Conservation (phyloP, 2,888 invertebrate genomes). For the Uloborus plumipes region DNA sequence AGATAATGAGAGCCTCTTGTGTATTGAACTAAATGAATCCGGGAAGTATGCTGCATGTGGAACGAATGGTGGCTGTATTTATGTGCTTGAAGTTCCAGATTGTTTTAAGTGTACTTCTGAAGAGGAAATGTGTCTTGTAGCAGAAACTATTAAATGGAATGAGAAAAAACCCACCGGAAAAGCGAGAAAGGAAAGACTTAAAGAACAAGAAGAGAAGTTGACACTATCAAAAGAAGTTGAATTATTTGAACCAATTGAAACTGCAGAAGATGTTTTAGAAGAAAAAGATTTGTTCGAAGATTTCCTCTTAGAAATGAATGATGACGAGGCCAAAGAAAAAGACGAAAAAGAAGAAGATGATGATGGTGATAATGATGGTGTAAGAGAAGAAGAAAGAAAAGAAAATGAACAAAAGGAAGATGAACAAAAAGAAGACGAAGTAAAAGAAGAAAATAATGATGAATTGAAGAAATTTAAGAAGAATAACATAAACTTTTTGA, state of each 20-base stretch:
- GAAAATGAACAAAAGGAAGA: too few relatives aligned
- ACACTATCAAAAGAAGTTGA: neutral
- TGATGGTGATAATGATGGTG: too few relatives aligned
- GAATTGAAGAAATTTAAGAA: too few relatives aligned
- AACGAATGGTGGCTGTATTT: constrained; percentile 12
- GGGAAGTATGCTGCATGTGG: constrained; percentile 26
- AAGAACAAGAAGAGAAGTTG: neutral
- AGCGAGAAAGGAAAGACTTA: neutral
- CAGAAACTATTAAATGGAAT: neutral
- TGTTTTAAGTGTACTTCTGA: constrained; percentile 7
- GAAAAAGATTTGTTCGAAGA: constrained; percentile 12
- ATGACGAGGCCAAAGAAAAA: neutral
- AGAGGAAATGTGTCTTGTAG: constrained; percentile 9
- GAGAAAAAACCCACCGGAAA: neutral
- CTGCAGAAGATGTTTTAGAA: constrained; percentile 21
- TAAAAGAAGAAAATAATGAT: too few relatives aligned
- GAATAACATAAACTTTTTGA: too few relatives aligned
- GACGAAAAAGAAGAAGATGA: too few relatives aligned
- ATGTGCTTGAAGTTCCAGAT: constrained; percentile 18
- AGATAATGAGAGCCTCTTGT: constrained; percentile 17
- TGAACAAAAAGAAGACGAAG: too few relatives aligned
- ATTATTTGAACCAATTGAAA: constrained; percentile 29
- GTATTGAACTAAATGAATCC: neutral
- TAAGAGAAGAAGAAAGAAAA: too few relatives aligned
- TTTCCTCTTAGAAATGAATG: neutral